These are phyloP conservation scores for Tolmerus cingulatus DNA, from an alignment of 2,888 invertebrate species.

Conservation along the genomic window DNA sequence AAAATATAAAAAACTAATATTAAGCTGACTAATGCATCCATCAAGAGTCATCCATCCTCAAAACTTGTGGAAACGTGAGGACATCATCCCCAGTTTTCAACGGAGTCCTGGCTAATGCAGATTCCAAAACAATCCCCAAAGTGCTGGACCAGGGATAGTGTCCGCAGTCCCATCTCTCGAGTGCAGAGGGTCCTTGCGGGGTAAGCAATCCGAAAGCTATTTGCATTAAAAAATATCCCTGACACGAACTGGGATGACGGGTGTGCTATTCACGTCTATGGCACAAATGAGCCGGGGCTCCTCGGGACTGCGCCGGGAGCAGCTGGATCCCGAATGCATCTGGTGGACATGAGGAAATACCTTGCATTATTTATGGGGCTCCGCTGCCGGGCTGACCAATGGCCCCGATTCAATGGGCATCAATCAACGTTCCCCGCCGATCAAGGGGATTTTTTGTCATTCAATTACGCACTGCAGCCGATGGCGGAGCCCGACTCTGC, in stretches of 20 bases:
- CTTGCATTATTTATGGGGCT: neutral
- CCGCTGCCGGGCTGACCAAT: neutral
- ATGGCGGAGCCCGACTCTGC: neutral
- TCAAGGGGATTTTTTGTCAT: neutral
- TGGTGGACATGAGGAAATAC: neutral
- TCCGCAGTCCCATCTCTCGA: neutral
- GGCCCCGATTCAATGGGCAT: neutral
- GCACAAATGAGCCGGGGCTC: neutral
- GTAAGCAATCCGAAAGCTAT: neutral
- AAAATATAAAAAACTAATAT: neutral
- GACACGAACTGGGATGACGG: neutral
- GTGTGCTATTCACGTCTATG: neutral
- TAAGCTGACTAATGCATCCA: neutral
- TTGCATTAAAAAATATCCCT: neutral
- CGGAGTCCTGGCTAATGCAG: neutral
- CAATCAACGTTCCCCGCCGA: neutral
- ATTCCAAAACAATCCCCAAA: neutral
- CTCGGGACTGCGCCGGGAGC: neutral
- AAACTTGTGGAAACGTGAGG: neutral
- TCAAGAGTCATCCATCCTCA: neutral
- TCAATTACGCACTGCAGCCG: neutral
- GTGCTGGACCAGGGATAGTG: neutral
- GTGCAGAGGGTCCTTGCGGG: neutral
- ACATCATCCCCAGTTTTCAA: neutral
- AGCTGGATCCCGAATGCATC: neutral